A percentile compares a stretch with the other conserved stretches of the same genome.
phyloP scores from a whole-genome alignment of 1,140 invertebrate genomes.

The Hormaphis cornu region DNA sequence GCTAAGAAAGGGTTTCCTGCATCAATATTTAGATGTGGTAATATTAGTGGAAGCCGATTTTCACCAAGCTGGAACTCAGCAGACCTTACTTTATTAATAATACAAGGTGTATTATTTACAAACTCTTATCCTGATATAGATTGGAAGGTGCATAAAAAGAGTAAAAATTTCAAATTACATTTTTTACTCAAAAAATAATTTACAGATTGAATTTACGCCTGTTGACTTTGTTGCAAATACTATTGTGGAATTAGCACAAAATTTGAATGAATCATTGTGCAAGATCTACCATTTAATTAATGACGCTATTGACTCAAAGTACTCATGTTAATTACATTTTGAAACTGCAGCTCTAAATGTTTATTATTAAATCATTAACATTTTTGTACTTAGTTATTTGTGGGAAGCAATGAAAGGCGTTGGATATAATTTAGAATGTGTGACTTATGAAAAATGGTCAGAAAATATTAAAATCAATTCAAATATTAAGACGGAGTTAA shows the following conservation, averaged over 20 bases:
- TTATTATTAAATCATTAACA: neutral
- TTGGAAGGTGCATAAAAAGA: constrained; percentile 40
- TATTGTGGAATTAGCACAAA: constrained; percentile 42
- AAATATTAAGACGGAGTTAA: neutral
- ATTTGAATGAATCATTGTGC: constrained; percentile 41
- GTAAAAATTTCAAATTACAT: neutral
- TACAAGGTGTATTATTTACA: constrained; percentile 43
- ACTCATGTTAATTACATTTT: neutral
- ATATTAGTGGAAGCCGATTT: constrained; percentile 42
- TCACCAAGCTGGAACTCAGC: constrained; percentile 45
- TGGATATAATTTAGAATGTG: constrained; percentile 35
- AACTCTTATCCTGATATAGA: constrained; percentile 44
- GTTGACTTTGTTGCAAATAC: constrained; percentile 46
- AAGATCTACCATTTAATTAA: constrained; percentile 45
- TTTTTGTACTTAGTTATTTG: constrained; percentile 35
- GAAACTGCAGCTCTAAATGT: too few relatives aligned
- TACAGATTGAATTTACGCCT: constrained; percentile 46
- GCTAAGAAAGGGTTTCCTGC: constrained; percentile 44
- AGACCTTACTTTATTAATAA: constrained; percentile 47
- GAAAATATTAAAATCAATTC: constrained; percentile 6
- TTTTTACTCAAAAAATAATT: neutral
- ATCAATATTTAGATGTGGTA: constrained; percentile 44
- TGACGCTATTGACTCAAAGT: constrained; percentile 21
- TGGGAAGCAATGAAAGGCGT: constrained; percentile 35
- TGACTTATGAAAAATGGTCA: constrained; percentile 36